Conservation (phyloP, 1,140 invertebrate species). For the Acromyrmex echinatior region DNA sequence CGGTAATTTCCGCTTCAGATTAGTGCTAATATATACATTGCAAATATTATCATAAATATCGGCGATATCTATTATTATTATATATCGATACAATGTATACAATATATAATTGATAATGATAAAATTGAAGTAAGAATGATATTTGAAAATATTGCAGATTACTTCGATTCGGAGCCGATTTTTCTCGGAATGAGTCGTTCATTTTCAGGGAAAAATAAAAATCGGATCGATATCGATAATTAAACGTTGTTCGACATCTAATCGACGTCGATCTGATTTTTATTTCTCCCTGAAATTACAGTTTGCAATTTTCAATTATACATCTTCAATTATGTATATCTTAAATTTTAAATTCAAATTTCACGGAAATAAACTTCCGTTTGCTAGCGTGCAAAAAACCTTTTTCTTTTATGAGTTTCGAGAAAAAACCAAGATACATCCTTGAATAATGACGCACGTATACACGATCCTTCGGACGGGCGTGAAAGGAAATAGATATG, state of each 20-base stretch:
- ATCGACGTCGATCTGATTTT: too few species aligned
- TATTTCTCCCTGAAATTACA: too few species aligned
- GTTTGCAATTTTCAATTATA: background rate
- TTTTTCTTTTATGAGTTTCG: too few species aligned
- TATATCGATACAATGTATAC: background rate
- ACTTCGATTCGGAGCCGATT: background rate
- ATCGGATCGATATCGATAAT: too few species aligned
- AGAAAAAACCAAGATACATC: background rate
- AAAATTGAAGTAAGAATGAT: background rate
- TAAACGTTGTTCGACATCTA: too few species aligned
- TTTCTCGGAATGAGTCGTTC: background rate
- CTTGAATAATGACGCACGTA: slow-evolving; percentile 23
- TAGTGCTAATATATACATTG: background rate
- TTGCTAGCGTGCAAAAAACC: background rate
- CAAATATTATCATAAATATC: background rate
- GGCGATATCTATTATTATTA: background rate
- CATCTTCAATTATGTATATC: background rate
- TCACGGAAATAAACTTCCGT: background rate
- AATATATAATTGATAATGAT: background rate
- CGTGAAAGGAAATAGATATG: slow-evolving; percentile 51
- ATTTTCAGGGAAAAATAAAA: background rate
- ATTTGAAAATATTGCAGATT: background rate
- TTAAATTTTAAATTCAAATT: background rate
- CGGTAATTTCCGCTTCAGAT: background rate
- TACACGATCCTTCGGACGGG: background rate